Evolutionary conservation across 2,888 invertebrate genomes (phyloP), one percentile per base, ranked within the genome.

Genomic region (Argyra leucocephala): DNA sequence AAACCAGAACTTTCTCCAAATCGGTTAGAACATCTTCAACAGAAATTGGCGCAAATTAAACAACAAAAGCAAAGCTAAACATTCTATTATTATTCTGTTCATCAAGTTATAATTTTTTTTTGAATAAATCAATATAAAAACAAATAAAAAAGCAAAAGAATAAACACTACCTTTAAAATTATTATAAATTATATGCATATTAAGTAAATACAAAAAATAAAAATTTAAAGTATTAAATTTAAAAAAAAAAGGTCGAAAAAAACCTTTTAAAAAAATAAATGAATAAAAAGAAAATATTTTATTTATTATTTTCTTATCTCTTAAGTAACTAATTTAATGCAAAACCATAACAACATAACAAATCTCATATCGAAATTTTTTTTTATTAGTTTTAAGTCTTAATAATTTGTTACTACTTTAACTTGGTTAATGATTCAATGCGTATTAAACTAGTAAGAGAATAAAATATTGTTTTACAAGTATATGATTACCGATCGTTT

Each of bases 21-120:
- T 71, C 79, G 79, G 57, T 72, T 80, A 65, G 78, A 78, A 66
- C 76, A 78, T 65, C 74, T 80, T 66, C 79, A 80, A 70, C 80
- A 80, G 26, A 80, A 80, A 67, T 69, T 80, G 71, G 79, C 80
- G 36, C 78, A 78, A 71, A 75, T 79, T 61, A 80, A 77, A 68
- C 77, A 78, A 70, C 78, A 79, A 67, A 75, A 74, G 68, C 75
- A 77, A 62, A 66, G 67, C 22, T 69, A 66, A 67, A 18, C 48
- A 48, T 15, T 48, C 12, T 48, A 48, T 48, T 48, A 48, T 18
- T 48, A 48, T n/a, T 48, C 2, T 18, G n/a, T 48, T 48, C 18
- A 48, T 48, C n/a, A 18, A n/a, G n/a, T 48, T 48, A 18, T 48
- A 48, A 48, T 48, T 18, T 48, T 48, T 12, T 48, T 48, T 48